Conservation (phyloP, 92 coral and sea anemone species). For the Epizoanthus fatuus region DNA sequence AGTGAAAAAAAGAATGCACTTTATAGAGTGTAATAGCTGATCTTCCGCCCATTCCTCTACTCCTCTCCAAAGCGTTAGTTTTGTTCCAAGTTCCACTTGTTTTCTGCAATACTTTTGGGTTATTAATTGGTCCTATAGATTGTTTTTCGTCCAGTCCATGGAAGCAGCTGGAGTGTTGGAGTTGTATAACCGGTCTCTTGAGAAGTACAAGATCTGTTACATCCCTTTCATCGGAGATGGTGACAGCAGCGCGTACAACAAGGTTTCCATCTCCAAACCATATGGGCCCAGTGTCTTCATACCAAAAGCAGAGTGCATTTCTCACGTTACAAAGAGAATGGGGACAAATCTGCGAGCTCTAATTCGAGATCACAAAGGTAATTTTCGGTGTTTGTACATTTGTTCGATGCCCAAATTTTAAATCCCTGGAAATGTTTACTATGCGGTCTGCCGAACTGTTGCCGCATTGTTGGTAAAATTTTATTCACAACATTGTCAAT, state of each 20-base stretch:
- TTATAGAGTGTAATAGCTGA: no score
- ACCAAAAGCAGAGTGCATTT: slow-evolving; percentile 21
- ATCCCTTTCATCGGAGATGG: slow-evolving; percentile 45
- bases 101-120: not conserved
- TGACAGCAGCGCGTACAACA: slow-evolving; percentile 35
- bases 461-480: no score
- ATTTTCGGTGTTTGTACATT: not conserved
- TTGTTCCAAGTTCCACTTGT: not conserved
- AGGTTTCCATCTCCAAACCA: slow-evolving; percentile 15
- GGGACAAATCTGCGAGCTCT: slow-evolving; percentile 43
- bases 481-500: no score
- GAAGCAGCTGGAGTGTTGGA: slow-evolving; percentile 45
- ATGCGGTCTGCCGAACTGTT: no score
- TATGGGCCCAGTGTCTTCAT: slow-evolving; percentile 35
- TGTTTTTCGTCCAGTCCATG: slow-evolving; percentile 37
- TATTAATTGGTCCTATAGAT: no score
- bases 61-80: not conserved
- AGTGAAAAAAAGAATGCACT: no score
- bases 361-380: slow-evolving; percentile 57
- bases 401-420: not conserved
- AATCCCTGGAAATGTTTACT: no score
- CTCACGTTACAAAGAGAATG: slow-evolving; percentile 44
- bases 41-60: no score
- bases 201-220: slow-evolving; percentile 30
- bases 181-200: slow-evolving; percentile 23